Conservation (phyloP, 2,797 vertebrate genomes). For the Neomorphus geoffroyi region DNA sequence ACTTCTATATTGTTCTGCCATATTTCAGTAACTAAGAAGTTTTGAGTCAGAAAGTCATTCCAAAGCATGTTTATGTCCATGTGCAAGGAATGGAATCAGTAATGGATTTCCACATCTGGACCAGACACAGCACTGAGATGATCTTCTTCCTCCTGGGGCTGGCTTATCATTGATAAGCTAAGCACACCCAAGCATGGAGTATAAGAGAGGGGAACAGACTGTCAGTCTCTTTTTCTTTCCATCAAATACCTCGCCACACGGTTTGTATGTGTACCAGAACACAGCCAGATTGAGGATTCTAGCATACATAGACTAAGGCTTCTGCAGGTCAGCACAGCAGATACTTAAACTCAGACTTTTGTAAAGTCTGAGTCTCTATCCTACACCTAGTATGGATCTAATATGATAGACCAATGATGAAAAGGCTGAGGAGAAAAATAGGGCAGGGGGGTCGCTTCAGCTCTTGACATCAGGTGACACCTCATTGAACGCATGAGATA, state of each 20-base stretch:
- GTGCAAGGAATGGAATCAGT: background rate
- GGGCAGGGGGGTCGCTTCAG: background rate
- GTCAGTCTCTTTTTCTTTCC: background rate
- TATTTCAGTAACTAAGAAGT: background rate
- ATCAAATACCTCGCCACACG: background rate
- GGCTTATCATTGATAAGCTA: background rate
- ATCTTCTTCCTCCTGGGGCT: background rate
- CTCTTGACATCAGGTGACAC: background rate
- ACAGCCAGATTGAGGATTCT: background rate
- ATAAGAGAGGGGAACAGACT: background rate
- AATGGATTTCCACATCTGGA: background rate
- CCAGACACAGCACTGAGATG: background rate
- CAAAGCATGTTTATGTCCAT: background rate
- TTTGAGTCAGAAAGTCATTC: background rate
- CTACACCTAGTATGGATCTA: background rate
- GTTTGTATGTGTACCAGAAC: background rate
- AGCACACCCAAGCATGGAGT: background rate
- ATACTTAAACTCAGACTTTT: background rate
- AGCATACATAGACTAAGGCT: background rate
- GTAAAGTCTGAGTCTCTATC: background rate
- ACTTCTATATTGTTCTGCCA: background rate
- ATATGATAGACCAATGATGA: background rate
- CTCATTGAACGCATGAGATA: slow-evolving; percentile 43
- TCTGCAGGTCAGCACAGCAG: background rate
- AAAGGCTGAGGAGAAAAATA: background rate